phyloP scores from a whole-genome alignment of 2,113 vertebrate species.

The Menidia beryllina region DNA sequence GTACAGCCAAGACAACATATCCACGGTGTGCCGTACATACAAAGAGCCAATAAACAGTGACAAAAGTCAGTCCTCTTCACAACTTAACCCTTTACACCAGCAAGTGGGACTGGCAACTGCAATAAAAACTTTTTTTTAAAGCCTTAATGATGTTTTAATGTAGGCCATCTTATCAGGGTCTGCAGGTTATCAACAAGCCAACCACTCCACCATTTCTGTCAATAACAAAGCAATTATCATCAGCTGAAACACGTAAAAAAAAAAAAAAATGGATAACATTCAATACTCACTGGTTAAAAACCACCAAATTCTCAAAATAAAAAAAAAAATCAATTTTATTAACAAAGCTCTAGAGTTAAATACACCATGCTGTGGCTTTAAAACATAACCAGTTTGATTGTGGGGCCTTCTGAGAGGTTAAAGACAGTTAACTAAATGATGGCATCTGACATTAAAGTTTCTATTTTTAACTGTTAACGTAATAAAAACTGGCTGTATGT shows the following conservation, averaged over 20 bases:
- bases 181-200: conserved; percentile 55
- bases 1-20: conserved; percentile 54
- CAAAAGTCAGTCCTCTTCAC: conserved; percentile 25
- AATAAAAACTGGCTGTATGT: conserved; percentile 33
- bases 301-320: conserved; percentile 40
- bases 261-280: conserved; percentile 28
- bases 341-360: conserved; percentile 40
- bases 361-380: conserved; percentile 32
- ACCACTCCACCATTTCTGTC: conserved; percentile 40
- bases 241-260: conserved; percentile 32
- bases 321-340: no score
- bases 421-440: conserved; percentile 33
- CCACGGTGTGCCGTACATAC: conserved; percentile 51
- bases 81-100: conserved; percentile 37
- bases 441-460: conserved; percentile 26
- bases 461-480: conserved; percentile 11
- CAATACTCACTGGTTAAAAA: conserved; percentile 36
- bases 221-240: conserved; percentile 22
- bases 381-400: conserved; percentile 39
- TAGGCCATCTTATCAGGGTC: conserved; percentile 37
- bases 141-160: conserved; percentile 14
- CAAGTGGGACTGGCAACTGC: conserved; percentile 29
- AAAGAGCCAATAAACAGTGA: conserved; percentile 40
- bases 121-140: no score
- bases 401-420: conserved; percentile 34